Evolutionary conservation across 53 echinoderm and acorn worm genomes (phyloP).

Genomic region (Mesocentrotus franciscanus): DNA sequence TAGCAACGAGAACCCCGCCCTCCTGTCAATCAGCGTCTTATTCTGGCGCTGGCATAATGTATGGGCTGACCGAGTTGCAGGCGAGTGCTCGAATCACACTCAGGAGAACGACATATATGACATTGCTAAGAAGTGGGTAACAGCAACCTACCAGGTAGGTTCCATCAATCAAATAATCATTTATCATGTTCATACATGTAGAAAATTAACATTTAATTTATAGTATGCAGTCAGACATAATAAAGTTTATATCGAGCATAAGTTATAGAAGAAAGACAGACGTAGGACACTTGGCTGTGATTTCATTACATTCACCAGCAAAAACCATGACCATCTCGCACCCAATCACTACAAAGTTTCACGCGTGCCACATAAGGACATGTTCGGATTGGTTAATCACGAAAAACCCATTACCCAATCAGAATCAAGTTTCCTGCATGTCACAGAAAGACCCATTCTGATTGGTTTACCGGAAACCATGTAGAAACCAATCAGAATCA

Average conservation of each 20-base stretch:
- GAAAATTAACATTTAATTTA: no score
- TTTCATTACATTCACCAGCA: no score
- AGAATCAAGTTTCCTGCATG: not conserved
- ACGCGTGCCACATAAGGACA: no score
- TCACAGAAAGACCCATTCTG: not conserved
- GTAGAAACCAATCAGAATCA: not conserved
- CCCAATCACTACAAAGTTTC: no score
- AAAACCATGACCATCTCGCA: no score
- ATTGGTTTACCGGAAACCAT: not conserved
- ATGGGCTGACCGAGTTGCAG: constrained; percentile 77
- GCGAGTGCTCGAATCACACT: constrained; percentile 52
- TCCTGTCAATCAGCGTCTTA: constrained; percentile 84
- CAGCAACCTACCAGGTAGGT: constrained; percentile 91
- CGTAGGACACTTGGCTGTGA: no score
- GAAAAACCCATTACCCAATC: not conserved
- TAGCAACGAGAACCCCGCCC: constrained; percentile 92
- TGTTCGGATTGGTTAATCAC: not conserved
- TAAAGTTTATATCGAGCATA: no score
- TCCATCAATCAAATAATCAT: no score
- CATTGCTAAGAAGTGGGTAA: constrained; percentile 94
- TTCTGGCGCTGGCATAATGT: constrained; percentile 93
- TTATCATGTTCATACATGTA: no score
- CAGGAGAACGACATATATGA: constrained; percentile 82
- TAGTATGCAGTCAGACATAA: no score
- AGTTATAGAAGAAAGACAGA: no score